Evolutionary conservation across 2,113 vertebrate genomes (phyloP).

Genomic region (Athene noctua): DNA sequence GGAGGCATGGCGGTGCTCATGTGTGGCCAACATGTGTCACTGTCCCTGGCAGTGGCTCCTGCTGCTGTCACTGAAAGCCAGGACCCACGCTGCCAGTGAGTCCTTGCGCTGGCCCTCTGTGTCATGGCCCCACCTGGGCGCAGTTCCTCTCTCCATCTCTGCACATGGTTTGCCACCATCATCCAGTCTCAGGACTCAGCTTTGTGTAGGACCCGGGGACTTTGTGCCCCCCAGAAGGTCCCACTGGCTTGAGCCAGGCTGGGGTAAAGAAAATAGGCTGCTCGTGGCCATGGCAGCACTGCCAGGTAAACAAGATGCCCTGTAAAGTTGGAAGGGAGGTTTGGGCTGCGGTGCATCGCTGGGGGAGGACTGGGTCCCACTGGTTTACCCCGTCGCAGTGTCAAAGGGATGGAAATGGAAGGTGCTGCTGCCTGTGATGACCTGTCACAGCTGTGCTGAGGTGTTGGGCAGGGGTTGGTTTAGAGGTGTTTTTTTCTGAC

Average conservation of each 20-base stretch:
- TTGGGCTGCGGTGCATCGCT: fast-evolving
- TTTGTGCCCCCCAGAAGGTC: background rate
- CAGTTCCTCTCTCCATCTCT: background rate
- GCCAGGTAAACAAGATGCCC: background rate
- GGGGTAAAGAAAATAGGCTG: background rate
- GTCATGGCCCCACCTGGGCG: background rate
- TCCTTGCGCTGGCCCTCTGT: fast-evolving
- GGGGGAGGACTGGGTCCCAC: background rate
- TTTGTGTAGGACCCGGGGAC: fast-evolving
- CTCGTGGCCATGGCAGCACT: background rate
- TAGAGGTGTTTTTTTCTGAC: background rate
- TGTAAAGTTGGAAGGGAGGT: fast-evolving
- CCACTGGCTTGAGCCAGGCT: background rate
- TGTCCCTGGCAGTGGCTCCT: background rate
- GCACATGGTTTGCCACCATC: background rate
- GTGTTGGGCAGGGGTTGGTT: background rate
- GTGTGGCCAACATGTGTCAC: background rate
- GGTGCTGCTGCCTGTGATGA: background rate
- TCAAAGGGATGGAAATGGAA: background rate
- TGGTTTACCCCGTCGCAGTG: background rate
- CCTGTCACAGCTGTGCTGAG: background rate
- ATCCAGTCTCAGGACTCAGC: background rate
- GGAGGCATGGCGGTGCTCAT: fast-evolving
- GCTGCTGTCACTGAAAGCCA: background rate
- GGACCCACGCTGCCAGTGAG: fast-evolving